phyloP scores from a whole-genome alignment of 2,888 invertebrate genomes.

The Orchesella flavescens region DNA sequence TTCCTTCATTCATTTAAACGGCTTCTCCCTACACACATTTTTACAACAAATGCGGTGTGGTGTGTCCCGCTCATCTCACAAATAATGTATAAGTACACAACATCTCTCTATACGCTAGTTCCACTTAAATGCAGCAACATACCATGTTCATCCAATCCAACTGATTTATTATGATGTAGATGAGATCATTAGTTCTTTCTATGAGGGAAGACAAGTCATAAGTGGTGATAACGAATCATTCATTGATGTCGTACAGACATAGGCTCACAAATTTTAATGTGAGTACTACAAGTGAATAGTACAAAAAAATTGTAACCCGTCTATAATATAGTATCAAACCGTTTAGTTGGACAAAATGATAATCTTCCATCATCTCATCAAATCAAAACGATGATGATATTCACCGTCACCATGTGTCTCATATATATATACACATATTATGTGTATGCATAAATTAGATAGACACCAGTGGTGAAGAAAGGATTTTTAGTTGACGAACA shows the following conservation, averaged over 20 bases:
- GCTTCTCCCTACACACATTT: slow-evolving; percentile 20
- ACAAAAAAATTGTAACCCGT: not conserved
- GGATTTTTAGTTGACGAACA: not conserved
- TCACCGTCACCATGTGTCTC: not conserved
- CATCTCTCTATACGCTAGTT: not conserved
- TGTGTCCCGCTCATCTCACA: not conserved
- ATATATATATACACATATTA: not conserved
- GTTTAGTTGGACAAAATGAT: slow-evolving; percentile 22
- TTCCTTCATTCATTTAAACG: slow-evolving; percentile 43
- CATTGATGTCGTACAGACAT: not conserved
- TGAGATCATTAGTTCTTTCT: slow-evolving; percentile 61
- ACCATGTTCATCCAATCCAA: slow-evolving; percentile 13
- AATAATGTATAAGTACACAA: slow-evolving; percentile 10
- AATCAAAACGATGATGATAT: not conserved
- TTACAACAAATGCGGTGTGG: slow-evolving; percentile 29
- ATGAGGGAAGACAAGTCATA: slow-evolving; percentile 37
- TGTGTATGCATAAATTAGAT: no score
- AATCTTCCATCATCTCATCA: slow-evolving; percentile 34
- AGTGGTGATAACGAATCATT: slow-evolving; percentile 46
- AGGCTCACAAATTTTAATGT: not conserved
- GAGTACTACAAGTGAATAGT: not conserved
- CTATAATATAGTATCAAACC: not conserved
- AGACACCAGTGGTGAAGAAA: not conserved
- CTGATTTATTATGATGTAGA: slow-evolving; percentile 64
- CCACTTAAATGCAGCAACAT: slow-evolving; percentile 17